Evolutionary conservation across 1,140 invertebrate species (phyloP).

Genomic region (Lepidostoma basale): DNA sequence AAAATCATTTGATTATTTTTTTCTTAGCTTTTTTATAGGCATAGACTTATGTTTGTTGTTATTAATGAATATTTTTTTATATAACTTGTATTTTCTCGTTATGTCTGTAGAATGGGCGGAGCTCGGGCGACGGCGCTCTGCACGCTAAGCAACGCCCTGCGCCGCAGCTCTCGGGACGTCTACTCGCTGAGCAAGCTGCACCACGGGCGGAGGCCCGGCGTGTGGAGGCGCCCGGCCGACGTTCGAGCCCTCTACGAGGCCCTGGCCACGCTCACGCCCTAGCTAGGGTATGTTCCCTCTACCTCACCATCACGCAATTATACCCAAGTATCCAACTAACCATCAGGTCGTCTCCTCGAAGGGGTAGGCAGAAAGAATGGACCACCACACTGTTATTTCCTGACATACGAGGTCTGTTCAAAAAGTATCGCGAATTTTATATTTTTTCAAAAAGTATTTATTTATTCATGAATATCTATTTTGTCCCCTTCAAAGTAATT

Average conservation of each 20-base stretch:
- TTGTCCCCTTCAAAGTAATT: too few relatives aligned
- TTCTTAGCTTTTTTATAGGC: too few relatives aligned
- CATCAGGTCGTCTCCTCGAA: too few relatives aligned
- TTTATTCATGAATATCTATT: too few relatives aligned
- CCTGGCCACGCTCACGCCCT: too few relatives aligned
- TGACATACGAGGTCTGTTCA: too few relatives aligned
- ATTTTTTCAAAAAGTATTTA: too few relatives aligned
- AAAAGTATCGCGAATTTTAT: too few relatives aligned
- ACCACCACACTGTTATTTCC: too few relatives aligned
- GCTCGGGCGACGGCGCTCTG: conserved; percentile 39
- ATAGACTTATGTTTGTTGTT: too few relatives aligned
- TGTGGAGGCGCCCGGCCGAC: conserved; percentile 41
- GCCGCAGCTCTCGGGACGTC: conserved; percentile 30
- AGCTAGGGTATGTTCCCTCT: too few relatives aligned
- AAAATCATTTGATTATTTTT: too few relatives aligned
- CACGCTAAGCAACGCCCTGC: conserved; percentile 34
- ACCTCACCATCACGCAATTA: neutral
- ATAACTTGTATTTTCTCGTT: neutral
- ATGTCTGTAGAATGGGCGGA: conserved; percentile 33
- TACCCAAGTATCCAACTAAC: neutral
- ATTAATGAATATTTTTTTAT: neutral
- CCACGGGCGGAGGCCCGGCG: conserved; percentile 42
- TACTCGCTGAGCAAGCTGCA: conserved; percentile 43
- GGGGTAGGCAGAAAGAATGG: neutral
- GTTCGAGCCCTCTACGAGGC: conserved; percentile 43